Percentiles rank a stretch among this genome's conserved stretches.
Conservation (phyloP, 2,797 vertebrate species). For the Tapirus indicus region DNA sequence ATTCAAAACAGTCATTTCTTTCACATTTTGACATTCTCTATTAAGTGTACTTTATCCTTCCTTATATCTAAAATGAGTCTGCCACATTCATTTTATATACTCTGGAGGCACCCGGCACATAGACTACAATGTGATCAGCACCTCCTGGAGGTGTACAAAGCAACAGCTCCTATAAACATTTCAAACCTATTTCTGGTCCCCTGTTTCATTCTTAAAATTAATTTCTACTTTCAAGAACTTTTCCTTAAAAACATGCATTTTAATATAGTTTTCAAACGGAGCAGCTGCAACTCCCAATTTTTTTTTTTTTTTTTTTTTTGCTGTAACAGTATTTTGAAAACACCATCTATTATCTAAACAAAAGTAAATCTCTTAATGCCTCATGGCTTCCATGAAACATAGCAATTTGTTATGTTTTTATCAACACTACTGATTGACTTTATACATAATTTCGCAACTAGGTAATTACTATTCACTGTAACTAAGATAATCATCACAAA, state of each 20-base stretch:
- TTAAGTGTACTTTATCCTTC: not conserved
- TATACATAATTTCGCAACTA: slow-evolving; percentile 46
- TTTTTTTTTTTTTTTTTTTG: not conserved
- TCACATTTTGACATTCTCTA: slow-evolving; percentile 24
- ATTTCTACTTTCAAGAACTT: slow-evolving; percentile 54
- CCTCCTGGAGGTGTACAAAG: not conserved
- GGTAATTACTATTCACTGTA: not conserved
- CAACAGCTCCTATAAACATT: slow-evolving; percentile 35
- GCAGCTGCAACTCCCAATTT: not conserved
- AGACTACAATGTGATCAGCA: not conserved
- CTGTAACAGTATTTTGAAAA: slow-evolving; percentile 27
- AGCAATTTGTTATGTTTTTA: slow-evolving; percentile 31
- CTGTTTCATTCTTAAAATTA: slow-evolving; percentile 52
- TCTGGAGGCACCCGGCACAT: not conserved
- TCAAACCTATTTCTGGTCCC: slow-evolving; percentile 34
- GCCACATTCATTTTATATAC: not conserved
- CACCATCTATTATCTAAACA: slow-evolving; percentile 14
- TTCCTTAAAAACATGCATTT: not conserved
- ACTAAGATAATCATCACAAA: slow-evolving; percentile 29
- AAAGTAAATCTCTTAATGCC: slow-evolving; percentile 39
- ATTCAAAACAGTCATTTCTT: not conserved
- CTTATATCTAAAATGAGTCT: not conserved
- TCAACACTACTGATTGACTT: not conserved
- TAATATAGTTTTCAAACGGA: slow-evolving; percentile 41
- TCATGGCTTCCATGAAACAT: slow-evolving; percentile 9